Conservation (phyloP, 2,797 vertebrate species). For the Cirrhinus mrigala region DNA sequence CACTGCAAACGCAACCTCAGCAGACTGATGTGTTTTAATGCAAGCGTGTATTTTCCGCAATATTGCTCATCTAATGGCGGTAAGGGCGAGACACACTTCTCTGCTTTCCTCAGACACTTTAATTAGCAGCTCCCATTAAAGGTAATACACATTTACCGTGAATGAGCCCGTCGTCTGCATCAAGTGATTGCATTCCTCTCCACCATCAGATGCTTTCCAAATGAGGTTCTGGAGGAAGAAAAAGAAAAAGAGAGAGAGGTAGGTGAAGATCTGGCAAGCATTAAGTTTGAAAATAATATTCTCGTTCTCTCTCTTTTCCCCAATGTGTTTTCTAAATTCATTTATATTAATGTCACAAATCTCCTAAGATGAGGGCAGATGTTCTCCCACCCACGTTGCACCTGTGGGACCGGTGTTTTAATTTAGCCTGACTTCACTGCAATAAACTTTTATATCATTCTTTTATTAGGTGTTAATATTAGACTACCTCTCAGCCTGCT, state of each 20-base stretch:
- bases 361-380: slow-evolving; percentile 54
- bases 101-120: slow-evolving; percentile 50
- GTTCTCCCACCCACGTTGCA: slow-evolving; percentile 58
- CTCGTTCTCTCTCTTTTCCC: slow-evolving; percentile 40
- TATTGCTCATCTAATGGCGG: slow-evolving; percentile 51
- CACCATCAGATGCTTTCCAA: slow-evolving; percentile 38
- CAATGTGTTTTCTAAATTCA: slow-evolving; percentile 56
- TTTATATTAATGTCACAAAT: slow-evolving; percentile 66
- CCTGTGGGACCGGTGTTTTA: slow-evolving; percentile 71
- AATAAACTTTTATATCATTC: slow-evolving; percentile 71
- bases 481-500: slow-evolving; percentile 57
- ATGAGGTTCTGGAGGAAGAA: slow-evolving; percentile 22
- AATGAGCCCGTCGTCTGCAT: slow-evolving; percentile 33
- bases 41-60: slow-evolving; percentile 45
- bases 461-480: slow-evolving; percentile 72
- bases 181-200: slow-evolving; percentile 26
- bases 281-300: slow-evolving; percentile 47
- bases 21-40: slow-evolving; percentile 44
- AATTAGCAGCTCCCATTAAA: slow-evolving; percentile 61
- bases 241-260: slow-evolving; percentile 2
- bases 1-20: slow-evolving; percentile 30
- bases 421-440: slow-evolving; percentile 71
- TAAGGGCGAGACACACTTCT: slow-evolving; percentile 21
- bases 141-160: slow-evolving; percentile 46
- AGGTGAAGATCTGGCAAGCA: slow-evolving; percentile 8